These are phyloP conservation scores for Coelinius sp. DNA, from an alignment of 2,888 invertebrate genomes.

Conservation along the genomic window DNA sequence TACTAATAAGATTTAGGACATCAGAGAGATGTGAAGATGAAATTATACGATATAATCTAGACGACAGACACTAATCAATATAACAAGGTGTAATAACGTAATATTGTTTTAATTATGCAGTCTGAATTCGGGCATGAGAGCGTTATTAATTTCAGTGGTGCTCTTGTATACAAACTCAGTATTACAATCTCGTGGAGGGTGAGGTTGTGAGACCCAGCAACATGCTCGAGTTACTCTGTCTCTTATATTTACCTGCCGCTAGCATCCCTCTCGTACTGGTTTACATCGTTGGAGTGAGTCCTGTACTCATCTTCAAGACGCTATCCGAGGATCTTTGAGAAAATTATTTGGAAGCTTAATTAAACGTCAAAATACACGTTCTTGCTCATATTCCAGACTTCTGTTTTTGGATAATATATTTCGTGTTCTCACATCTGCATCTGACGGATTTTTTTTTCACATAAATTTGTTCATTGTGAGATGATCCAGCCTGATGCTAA, in stretches of 20 bases:
- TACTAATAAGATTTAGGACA: no score
- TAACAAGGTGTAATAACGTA: conserved; percentile 55
- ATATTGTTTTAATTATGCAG: conserved; percentile 65
- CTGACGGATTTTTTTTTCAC: background rate
- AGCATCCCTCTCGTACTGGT: conserved; percentile 22
- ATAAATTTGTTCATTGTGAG: background rate
- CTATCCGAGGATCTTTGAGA: conserved; percentile 49
- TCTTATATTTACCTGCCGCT: background rate
- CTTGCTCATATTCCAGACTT: no score
- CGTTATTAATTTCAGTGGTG: conserved; percentile 63
- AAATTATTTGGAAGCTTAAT: conserved; percentile 67
- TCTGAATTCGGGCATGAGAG: conserved; percentile 60
- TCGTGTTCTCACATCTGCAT: background rate
- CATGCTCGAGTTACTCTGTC: conserved; percentile 23
- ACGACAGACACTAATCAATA: conserved; percentile 25
- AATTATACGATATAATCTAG: background rate
- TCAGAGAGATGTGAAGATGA: background rate
- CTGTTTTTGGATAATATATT: no score
- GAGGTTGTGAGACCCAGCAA: conserved; percentile 32
- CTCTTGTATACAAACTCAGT: conserved; percentile 58
- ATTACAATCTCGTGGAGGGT: conserved; percentile 54
- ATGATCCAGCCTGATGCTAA: background rate
- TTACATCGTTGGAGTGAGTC: background rate
- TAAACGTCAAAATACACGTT: conserved; percentile 57
- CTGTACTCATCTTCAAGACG: conserved; percentile 63